Evolutionary conservation across 2,113 vertebrate species (phyloP).

Genomic region (Taxidea taxus): DNA sequence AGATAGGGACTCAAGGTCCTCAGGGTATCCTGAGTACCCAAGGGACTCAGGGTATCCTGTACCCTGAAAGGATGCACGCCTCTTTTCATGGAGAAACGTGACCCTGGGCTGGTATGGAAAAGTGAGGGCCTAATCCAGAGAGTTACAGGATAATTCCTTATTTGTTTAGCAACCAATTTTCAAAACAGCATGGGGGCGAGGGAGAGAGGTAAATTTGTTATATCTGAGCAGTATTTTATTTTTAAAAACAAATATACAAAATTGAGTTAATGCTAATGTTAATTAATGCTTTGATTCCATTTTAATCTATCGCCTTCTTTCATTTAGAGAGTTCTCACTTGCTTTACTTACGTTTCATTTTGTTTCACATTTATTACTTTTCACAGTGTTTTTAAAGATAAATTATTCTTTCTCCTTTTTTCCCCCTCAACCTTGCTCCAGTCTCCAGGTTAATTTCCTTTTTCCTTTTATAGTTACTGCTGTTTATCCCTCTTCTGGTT

Average conservation of each 20-base stretch:
- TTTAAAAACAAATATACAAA: conserved; percentile 61
- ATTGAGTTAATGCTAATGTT: not conserved
- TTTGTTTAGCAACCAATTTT: conserved; percentile 24
- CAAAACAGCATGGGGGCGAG: not conserved
- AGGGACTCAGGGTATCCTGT: too few relatives aligned
- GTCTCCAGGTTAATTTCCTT: not conserved
- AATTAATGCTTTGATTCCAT: conserved; percentile 31
- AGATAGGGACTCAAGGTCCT: not conserved
- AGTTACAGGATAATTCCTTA: conserved; percentile 37
- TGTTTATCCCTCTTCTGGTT: not conserved
- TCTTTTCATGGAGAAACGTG: not conserved
- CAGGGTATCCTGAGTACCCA: too few relatives aligned
- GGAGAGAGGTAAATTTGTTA: conserved; percentile 45
- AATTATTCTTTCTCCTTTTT: not conserved
- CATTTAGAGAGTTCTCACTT: not conserved
- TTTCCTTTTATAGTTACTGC: not conserved
- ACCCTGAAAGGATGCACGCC: not conserved
- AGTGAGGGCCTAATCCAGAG: not conserved
- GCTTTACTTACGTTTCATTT: not conserved
- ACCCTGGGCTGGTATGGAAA: not conserved
- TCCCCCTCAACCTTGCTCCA: not conserved
- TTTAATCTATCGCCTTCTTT: conserved; percentile 50
- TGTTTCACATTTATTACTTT: not conserved
- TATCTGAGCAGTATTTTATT: conserved; percentile 20
- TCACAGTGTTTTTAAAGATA: not conserved